Percentiles rank a stretch among this genome's conserved stretches.
These are phyloP conservation scores for Scomberomorus guttatus DNA, from an alignment of 2,797 vertebrate species.

Conservation along the genomic window DNA sequence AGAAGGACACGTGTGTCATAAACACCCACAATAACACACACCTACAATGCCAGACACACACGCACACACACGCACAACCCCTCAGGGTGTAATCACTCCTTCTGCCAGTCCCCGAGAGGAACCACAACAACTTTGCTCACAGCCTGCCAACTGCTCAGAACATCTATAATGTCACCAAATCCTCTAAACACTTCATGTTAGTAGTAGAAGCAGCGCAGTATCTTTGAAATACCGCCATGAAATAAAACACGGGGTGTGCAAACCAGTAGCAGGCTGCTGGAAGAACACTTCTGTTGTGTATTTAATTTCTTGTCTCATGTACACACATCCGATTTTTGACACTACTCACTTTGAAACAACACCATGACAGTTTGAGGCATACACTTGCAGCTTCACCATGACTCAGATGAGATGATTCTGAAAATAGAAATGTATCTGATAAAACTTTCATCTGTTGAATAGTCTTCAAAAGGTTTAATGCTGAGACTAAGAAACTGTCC, in stretches of 20 bases:
- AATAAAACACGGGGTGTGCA: neutral
- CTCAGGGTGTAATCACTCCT: neutral
- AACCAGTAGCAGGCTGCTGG: too few species aligned
- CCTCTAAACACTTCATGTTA: slow-evolving; percentile 1
- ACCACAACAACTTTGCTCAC: slow-evolving; percentile 13
- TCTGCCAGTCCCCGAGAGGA: slow-evolving; percentile 3
- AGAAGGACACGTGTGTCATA: slow-evolving; percentile 27
- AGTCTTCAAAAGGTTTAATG: too few species aligned
- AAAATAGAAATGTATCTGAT: too few species aligned
- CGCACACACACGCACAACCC: neutral
- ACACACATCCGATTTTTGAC: neutral
- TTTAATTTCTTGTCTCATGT: neutral
- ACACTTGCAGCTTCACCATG: too few species aligned
- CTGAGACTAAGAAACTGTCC: too few species aligned
- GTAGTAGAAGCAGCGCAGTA: neutral
- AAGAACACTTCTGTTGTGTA: neutral
- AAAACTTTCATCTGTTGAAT: too few species aligned
- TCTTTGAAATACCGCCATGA: slow-evolving; percentile 3
- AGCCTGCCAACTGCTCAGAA: slow-evolving; percentile 1
- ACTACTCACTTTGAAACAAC: neutral
- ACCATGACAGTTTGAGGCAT: neutral
- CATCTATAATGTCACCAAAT: slow-evolving; percentile 14
- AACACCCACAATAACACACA: slow-evolving; percentile 20
- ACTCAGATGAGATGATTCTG: too few species aligned
- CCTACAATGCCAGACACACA: slow-evolving; percentile 1